Evolutionary conservation across 2,797 vertebrate genomes (phyloP), one percentile per base, ranked within the genome.

Genomic region (Petrocephalus schoutedeni): DNA sequence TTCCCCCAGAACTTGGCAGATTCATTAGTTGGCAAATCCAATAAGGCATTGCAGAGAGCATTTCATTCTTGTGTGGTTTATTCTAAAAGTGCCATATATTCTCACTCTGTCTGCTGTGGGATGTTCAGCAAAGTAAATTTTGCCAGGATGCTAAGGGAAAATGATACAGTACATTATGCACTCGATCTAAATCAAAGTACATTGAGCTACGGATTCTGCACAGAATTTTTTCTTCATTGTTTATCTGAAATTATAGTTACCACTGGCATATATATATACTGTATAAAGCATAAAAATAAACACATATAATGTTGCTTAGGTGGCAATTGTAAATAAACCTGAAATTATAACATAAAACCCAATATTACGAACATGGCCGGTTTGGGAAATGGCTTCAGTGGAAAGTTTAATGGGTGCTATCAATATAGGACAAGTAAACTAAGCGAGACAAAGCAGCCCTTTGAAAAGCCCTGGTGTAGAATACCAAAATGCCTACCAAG

Each of bases 11-110:
- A 45, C 36, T 77, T 77, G 71, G 71, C 71, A 77, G 32, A 45
- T 77, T 77, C 1, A 77, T 77, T 77, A 77, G 14, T n/a, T 77
- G 32, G 71, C 71, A 77, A 77, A 77, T 77, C 41, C 32, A 77
- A 77, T 77, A 77, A 45, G 71, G 36, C 36, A 36, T 45, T 77
- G 71, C 71, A 77, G 36, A 77, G 71, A 77, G 36, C 71, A 77
- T 45, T 77, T 77, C 36, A 56, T 3, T 28, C 45, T 85, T 54
- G 49, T 54, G 82, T 32, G 82, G 23, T 56, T 56, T 56, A 85
- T 85, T 85, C 82, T 85, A 85, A 85, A 85, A 54, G 23, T 85
- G 10, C 10, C 49, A 28, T 85, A 54, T 14, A 54, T 28, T 85
- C 82, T 54, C 53, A 54, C 82, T 51, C 41, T 32, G 53, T 85